Evolutionary conservation across 2,888 invertebrate species (phyloP), one percentile per base, ranked within the genome.

Genomic region (Linyphia triangularis): DNA sequence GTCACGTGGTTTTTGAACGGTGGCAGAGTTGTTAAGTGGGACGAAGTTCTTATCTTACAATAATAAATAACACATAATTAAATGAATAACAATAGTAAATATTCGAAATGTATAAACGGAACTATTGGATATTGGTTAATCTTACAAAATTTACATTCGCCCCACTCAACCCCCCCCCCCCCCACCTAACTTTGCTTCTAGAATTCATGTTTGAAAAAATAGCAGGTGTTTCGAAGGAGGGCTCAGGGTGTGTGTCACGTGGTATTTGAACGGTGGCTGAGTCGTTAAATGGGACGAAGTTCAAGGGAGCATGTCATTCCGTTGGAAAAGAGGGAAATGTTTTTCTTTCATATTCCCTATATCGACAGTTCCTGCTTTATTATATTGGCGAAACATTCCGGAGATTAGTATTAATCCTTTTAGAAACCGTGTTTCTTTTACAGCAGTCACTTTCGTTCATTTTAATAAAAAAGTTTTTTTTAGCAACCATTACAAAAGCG

Each of bases 251-350:
- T 19, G 13, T 51, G 43, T 70, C 78, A 69, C 61, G 85, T 61
- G 30, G 59, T 78, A 24, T 78, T 69, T 51, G 37, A 75, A 63
- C 51, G 73, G 61, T 40, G 73, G 65, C 70, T 24, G 61, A 63
- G 78, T 78, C 69, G 63, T 70, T 85, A 78, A 78, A 78, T 85
- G 85, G 78, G 51, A 85, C 85, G 51, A 30, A 78, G 85, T 84
- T 84, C 84, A 77, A 40, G 75, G 30, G 65, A 84, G 75, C 75
- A 59, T 84, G 67, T 72, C 84, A 84, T 84, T 84, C 84, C 84
- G 84, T 85, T 85, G 61, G 24, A 61, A 37, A 43, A 70, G 19
- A 72, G 67, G 70, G 65, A 83, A 83, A 69, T 26, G 26, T 59
- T 37, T 43, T 28, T 10, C 19, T 22, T 33, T 0, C 33, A 13